Evolutionary conservation across 2,888 invertebrate species (phyloP).

Genomic region (Carpatolechia fugitivella): DNA sequence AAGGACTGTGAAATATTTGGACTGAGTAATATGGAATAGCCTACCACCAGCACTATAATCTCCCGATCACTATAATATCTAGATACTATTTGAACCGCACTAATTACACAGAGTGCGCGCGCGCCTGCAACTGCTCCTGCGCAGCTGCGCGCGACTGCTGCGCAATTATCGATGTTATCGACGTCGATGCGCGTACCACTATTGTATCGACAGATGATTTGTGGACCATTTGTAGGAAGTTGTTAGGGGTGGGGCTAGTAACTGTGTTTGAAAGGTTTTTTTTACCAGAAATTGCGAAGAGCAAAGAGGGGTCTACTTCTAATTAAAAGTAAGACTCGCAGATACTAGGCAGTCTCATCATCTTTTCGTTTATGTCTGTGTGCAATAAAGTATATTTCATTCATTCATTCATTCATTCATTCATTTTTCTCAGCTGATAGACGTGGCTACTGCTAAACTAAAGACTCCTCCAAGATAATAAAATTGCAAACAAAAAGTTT

Average conservation of each 20-base stretch:
- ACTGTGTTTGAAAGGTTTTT: not conserved
- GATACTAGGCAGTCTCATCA: too few species aligned
- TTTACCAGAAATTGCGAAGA: not conserved
- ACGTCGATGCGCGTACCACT: constrained; percentile 14
- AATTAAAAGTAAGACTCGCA: too few species aligned
- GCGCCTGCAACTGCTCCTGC: not conserved
- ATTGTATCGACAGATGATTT: constrained; percentile 17
- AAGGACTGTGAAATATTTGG: too few species aligned
- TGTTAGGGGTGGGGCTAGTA: not conserved
- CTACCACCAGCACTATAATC: not conserved
- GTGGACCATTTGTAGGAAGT: constrained; percentile 12
- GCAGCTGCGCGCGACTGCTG: constrained; percentile 6
- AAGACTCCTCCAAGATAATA: too few species aligned
- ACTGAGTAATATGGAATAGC: too few species aligned
- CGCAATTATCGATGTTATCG: constrained; percentile 21
- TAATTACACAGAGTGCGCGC: constrained; percentile 16
- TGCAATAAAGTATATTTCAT: too few species aligned
- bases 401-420: too few species aligned
- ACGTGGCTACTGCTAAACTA: too few species aligned
- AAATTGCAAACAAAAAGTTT: too few species aligned
- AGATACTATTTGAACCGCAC: constrained; percentile 10
- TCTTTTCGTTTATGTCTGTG: too few species aligned
- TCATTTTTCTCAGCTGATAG: too few species aligned
- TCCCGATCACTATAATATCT: not conserved
- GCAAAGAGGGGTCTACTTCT: too few species aligned